Conservation (phyloP, 2,797 vertebrate species). For the Sebastes glaucus region DNA sequence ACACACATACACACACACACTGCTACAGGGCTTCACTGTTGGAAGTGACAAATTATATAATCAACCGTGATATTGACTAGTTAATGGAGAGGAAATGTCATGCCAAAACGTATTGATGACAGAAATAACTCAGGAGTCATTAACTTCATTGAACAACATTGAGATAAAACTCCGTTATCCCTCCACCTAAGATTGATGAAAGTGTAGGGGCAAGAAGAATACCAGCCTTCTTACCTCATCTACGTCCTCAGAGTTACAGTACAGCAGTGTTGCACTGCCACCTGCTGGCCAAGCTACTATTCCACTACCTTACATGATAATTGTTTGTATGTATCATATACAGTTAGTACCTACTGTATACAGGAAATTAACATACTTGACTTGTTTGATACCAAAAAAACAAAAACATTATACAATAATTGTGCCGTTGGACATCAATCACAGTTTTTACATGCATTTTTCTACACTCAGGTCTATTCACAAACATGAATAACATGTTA, state of each 20-base stretch:
- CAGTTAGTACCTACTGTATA: background rate
- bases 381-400: background rate
- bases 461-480: background rate
- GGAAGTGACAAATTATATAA: slow-evolving; percentile 40
- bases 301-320: background rate
- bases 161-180: slow-evolving; percentile 22
- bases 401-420: rapidly evolving
- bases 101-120: slow-evolving; percentile 35
- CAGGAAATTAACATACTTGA: background rate
- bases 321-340: too few species aligned
- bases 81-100: slow-evolving; percentile 51
- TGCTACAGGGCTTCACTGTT: slow-evolving; percentile 6
- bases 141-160: slow-evolving; percentile 32
- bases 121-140: slow-evolving; percentile 36
- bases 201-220: slow-evolving; percentile 21
- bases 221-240: slow-evolving; percentile 17
- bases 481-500: background rate
- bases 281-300: slow-evolving; percentile 62
- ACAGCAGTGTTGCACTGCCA: slow-evolving; percentile 58
- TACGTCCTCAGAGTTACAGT: too few species aligned
- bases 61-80: slow-evolving; percentile 41
- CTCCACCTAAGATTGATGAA: slow-evolving; percentile 42
- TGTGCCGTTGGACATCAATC: background rate
- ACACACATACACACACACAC: background rate
- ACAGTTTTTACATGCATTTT: background rate